These are phyloP conservation scores for Drosophila anomalata DNA, from an alignment of 2,888 invertebrate species.

Conservation along the genomic window DNA sequence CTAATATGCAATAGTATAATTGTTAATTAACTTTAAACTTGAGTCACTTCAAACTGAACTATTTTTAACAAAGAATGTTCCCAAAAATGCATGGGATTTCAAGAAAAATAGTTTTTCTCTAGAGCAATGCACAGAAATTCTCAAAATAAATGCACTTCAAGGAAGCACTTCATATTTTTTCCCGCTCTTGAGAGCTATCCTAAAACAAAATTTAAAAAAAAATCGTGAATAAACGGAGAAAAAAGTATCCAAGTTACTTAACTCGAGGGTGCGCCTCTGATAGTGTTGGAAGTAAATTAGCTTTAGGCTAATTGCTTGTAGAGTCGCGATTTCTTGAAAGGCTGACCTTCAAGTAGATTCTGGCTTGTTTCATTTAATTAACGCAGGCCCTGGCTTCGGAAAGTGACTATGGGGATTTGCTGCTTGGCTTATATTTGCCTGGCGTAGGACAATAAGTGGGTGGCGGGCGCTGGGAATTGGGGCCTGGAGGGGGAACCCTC, in stretches of 20 bases:
- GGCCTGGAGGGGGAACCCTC: not conserved
- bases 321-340: constrained; percentile 53
- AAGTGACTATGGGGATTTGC: not conserved
- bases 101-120: not conserved
- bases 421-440: not conserved
- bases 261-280: constrained; percentile 28
- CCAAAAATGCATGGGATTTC: not conserved
- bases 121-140: constrained; percentile 16
- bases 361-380: constrained; percentile 68
- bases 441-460: no score
- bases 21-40: no score
- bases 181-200: constrained; percentile 16
- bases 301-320: constrained; percentile 64
- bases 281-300: constrained; percentile 66
- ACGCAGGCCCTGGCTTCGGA: constrained; percentile 11
- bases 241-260: constrained; percentile 43
- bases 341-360: constrained; percentile 72
- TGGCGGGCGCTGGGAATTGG: not conserved
- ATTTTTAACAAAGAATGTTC: no score
- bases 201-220: constrained; percentile 50
- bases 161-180: constrained; percentile 10
- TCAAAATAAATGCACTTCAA: constrained; percentile 14
- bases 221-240: constrained; percentile 33
- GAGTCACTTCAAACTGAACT: no score
- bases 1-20: no score